Evolutionary conservation across 2,888 invertebrate species (phyloP), one percentile per base, ranked within the genome.

Genomic region (Geotrupes spiniger): DNA sequence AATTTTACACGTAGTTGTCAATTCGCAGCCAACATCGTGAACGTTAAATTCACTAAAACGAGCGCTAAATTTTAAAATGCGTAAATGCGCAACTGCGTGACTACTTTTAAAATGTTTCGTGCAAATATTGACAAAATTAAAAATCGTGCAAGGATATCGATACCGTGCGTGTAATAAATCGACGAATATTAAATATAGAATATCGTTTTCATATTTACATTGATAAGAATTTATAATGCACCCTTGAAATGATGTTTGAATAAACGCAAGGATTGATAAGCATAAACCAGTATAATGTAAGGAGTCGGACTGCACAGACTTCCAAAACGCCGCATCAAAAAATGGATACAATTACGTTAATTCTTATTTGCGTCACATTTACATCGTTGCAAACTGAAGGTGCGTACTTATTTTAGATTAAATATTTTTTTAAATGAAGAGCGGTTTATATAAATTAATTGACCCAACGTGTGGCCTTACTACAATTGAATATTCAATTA

Each of bases 401-500:
- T 48, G 38, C 14, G 48, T 25, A 15, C 21, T 33, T 15, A 39
- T 25, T 28, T 11, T n/a, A 1, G 14, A 21, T 36, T 33, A 15
- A 12, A 33, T 10, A 31, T 29, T 29, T 17, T 39, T 40, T 43
- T 29, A 26, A 39, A 36, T 38, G 21, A 52, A 42, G 52, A 44
- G 6, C 12, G 26, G 28, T n/a, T n/a, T 39, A 15, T 21, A 39
- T 39, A 41, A 49, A 49, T 56, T 47, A 42, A 46, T 42, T 44
- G 39, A 49, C 47, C 49, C 45, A 54, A 52, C 38, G 49, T 37
- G 38, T 59, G 59, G 55, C 60, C 60, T 59, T 51, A 53, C 42
- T 49, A 53, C 51, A 52, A 58, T 57, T 40, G 59, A 60, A 63
- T 61, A 57, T 59, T 59, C 60, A 62, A 58, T 55, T 59, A 58